These are phyloP conservation scores for Nesoenas mayeri DNA, from an alignment of 2,113 vertebrate genomes.

Conservation along the genomic window DNA sequence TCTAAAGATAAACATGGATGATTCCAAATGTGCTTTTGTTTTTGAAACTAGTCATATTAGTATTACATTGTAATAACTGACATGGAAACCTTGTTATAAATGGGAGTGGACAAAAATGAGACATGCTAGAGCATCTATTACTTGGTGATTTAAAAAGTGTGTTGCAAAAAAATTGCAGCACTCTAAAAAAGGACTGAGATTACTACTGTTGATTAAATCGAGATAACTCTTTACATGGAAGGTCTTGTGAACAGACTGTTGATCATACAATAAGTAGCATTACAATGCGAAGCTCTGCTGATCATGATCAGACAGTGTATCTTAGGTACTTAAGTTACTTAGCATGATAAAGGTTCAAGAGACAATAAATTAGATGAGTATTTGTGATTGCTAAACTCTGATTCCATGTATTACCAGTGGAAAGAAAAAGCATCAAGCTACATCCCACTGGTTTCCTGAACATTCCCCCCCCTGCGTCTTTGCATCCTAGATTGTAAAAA, in stretches of 20 bases:
- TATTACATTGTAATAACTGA: background rate
- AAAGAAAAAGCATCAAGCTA: background rate
- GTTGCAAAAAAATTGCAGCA: background rate
- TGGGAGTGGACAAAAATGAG: background rate
- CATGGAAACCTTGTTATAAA: background rate
- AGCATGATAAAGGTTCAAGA: background rate
- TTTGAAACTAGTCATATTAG: background rate
- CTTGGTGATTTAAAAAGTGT: background rate
- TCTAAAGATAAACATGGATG: background rate
- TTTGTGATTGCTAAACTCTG: background rate
- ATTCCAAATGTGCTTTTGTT: conserved; percentile 28
- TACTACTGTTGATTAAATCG: background rate
- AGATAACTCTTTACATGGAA: background rate
- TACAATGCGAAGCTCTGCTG: background rate
- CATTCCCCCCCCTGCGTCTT: background rate
- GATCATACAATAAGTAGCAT: background rate
- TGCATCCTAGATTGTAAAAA: background rate
- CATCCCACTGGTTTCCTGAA: background rate
- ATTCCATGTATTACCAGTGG: background rate
- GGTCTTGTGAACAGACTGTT: background rate
- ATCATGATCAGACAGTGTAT: background rate
- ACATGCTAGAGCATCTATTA: background rate
- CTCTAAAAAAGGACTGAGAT: background rate
- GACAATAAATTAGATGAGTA: background rate
- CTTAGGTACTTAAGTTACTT: background rate